A percentile compares a stretch with the other conserved stretches of the same genome.
Evolutionary conservation across 2,113 vertebrate species (phyloP).

Genomic region (Cavia aperea): DNA sequence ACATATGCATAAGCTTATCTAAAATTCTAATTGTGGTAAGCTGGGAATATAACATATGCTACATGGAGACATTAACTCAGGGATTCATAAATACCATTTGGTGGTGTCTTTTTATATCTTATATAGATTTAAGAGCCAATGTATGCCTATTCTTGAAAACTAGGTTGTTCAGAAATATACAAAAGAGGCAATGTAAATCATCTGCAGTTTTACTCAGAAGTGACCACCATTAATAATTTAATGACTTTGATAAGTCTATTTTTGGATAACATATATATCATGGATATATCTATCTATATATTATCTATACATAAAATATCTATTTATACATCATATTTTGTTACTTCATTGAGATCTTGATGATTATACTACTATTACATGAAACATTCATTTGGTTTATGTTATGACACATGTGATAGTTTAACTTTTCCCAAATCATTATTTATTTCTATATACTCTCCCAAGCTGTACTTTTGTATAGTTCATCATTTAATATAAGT

Average conservation of each 20-base stretch:
- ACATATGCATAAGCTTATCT: neutral
- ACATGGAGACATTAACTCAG: neutral
- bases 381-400: neutral
- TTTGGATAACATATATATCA: neutral
- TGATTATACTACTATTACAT: neutral
- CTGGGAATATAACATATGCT: neutral
- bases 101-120: neutral
- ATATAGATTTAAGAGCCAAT: neutral
- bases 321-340: neutral
- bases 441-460: neutral
- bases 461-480: neutral
- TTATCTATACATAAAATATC: neutral
- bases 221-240: neutral
- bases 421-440: neutral
- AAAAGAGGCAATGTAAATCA: neutral
- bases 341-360: neutral
- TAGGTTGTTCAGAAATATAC: neutral
- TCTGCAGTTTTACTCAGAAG: neutral
- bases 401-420: neutral
- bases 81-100: neutral
- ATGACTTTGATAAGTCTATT: neutral
- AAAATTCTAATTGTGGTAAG: slow-evolving; percentile 28
- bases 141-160: neutral
- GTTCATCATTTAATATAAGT: neutral
- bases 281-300: neutral